Percentiles rank a stretch among this genome's conserved stretches.
Evolutionary conservation across 2,797 vertebrate species (phyloP).

Genomic region (Myotis daubentonii): DNA sequence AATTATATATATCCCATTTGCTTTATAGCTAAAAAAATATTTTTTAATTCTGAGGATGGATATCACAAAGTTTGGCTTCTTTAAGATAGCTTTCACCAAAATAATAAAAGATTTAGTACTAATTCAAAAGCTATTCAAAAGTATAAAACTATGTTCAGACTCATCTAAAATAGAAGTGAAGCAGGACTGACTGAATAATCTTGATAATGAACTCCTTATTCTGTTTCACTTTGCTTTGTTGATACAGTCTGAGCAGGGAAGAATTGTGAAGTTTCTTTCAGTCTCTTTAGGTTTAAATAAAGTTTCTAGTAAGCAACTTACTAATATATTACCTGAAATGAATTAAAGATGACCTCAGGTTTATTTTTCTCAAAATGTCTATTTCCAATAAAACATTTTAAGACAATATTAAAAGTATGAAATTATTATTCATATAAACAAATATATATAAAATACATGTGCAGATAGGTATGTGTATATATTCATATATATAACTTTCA

Average conservation of each 20-base stretch:
- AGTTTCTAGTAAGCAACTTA: constrained; percentile 58
- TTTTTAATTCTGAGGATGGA: neutral
- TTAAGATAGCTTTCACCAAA: neutral
- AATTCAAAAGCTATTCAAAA: constrained; percentile 45
- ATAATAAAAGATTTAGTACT: neutral
- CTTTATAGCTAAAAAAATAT: neutral
- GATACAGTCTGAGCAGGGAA: constrained; percentile 16
- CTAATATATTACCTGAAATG: neutral
- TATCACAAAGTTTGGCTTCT: neutral
- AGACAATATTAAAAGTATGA: neutral
- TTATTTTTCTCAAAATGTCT: constrained; percentile 42
- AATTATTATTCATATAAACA: constrained; percentile 37
- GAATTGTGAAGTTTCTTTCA: constrained; percentile 39
- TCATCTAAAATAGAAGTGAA: constrained; percentile 38
- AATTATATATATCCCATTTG: neutral
- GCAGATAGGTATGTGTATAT: neutral
- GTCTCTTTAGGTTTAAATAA: constrained; percentile 36
- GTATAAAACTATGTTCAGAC: neutral
- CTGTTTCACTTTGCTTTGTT: constrained; percentile 53
- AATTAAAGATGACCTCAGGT: constrained; percentile 53
- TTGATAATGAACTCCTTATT: constrained; percentile 1
- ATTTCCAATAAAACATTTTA: constrained; percentile 39
- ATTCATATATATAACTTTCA: neutral
- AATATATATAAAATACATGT: neutral
- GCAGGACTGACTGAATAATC: neutral